Evolutionary conservation across 2,113 vertebrate genomes (phyloP).

Genomic region (Chaetodon trifascialis): DNA sequence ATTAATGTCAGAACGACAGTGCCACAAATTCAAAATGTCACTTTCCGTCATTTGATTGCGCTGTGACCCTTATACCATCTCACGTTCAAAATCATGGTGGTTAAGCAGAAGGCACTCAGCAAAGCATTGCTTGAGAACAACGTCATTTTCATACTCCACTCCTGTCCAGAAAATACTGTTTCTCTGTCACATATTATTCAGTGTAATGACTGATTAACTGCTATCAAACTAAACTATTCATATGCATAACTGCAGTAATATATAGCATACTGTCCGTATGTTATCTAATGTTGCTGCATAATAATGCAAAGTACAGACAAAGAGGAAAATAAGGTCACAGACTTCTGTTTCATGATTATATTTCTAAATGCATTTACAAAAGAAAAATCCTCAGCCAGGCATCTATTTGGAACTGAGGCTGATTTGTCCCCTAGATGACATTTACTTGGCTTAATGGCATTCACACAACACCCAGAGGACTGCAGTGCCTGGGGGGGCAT

Average conservation of each 20-base stretch:
- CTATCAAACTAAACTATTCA: background rate
- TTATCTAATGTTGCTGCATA: background rate
- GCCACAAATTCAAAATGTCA: background rate
- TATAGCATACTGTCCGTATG: background rate
- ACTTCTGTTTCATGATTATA: slow-evolving; percentile 28
- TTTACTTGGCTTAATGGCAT: slow-evolving; percentile 59
- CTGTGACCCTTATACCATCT: background rate
- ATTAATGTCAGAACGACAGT: background rate
- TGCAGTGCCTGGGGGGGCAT: slow-evolving; percentile 15
- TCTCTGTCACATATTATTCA: background rate
- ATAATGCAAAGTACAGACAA: background rate
- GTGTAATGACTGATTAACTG: background rate
- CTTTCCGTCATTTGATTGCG: background rate
- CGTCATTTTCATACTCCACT: background rate
- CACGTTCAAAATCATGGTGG: background rate
- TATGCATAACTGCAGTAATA: background rate
- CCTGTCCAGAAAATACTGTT: background rate
- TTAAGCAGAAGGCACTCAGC: background rate
- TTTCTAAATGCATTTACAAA: slow-evolving; percentile 20
- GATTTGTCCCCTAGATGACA: slow-evolving; percentile 54
- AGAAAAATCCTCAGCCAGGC: background rate
- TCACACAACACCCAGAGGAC: slow-evolving; percentile 33
- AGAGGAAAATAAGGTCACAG: background rate
- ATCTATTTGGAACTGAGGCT: slow-evolving; percentile 16
- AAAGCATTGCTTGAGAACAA: background rate